Evolutionary conservation across 2,113 vertebrate species (phyloP).

Genomic region (Gavia stellata): DNA sequence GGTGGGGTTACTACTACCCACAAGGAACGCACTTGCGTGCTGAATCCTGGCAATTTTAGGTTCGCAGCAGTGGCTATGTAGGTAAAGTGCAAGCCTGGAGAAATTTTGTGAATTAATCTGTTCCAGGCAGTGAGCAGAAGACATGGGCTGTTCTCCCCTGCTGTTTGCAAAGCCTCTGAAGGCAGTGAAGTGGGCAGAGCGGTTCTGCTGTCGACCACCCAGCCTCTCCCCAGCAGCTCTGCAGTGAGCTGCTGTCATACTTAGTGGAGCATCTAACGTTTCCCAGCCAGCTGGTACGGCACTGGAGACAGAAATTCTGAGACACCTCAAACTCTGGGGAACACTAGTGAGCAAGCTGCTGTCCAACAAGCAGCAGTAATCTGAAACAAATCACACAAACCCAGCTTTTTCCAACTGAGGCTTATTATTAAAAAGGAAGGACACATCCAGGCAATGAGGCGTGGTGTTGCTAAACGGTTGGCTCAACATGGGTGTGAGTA

Average conservation of each 20-base stretch:
- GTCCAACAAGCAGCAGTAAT: constrained; percentile 41
- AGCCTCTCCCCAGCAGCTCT: constrained; percentile 7
- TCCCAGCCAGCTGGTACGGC: not conserved
- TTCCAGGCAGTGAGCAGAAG: constrained; percentile 21
- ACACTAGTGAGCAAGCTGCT: constrained; percentile 47
- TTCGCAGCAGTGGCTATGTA: not conserved
- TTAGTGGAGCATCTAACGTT: constrained; percentile 53
- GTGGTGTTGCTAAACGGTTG: not conserved
- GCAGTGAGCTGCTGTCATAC: constrained; percentile 39
- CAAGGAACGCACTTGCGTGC: fast-evolving
- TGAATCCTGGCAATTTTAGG: not conserved
- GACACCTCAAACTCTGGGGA: constrained; percentile 44
- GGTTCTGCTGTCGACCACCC: not conserved
- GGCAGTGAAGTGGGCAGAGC: not conserved
- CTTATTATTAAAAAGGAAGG: constrained; percentile 26
- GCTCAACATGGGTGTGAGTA: constrained; percentile 1
- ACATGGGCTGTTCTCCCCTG: not conserved
- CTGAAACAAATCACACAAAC: constrained; percentile 45
- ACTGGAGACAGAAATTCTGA: constrained; percentile 26
- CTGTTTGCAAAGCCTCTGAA: not conserved
- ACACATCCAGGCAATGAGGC: constrained; percentile 36
- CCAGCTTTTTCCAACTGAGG: not conserved
- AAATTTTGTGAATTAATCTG: constrained; percentile 5
- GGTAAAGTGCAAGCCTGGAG: not conserved
- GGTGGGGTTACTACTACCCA: not conserved